Evolutionary conservation across 23 tunicate genomes (phyloP), one percentile per base, ranked within the genome.

Genomic region (Trididemnum nubilum): DNA sequence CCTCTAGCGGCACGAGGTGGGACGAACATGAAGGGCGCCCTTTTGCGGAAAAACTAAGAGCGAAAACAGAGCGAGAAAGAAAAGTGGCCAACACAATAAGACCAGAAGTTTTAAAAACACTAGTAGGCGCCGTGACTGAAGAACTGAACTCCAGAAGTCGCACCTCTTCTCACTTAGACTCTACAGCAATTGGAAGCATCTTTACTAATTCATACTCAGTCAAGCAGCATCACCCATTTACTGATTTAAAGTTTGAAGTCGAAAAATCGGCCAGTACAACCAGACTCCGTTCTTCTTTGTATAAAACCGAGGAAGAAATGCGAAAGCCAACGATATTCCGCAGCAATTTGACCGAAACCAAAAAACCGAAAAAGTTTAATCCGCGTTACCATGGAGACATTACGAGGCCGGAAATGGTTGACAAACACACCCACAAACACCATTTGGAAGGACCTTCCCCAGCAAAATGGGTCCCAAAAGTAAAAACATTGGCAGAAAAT

Each of bases 21-120:
- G 87, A 83, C 71, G 87, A 83, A 32, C 87, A 83, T 36, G 87
- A 83, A 72, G 87, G 87, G 3, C 70, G 87, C 23, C 87, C 87
- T 31, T 18, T 39, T 2, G 65, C 51, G 25, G 87, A 83, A 34
- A 83, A 83, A 58, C 9, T 72, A 5, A 26, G 34, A 18, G 64
- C 44, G 1, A 72, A 73, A 52, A n/a, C 70, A 1, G 51, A 72
- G 7, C 22, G 80, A 72, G 57, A 57, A 33, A 5, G 79, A 28
- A 72, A 29, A 36, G 87, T 83, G 33, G 64, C 38, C 2, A 67
- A 74, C 80, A 83, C 87, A 0, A 83, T 83, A 31, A 72, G 51
- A 54, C 70, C 80, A 3, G 87, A 72, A 33, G 30, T 35, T 15
- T 34, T 83, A 12, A 34, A 83, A 58, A 73, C 33, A 12, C 70